A percentile compares a stretch with the other conserved stretches of the same genome.
phyloP scores from a whole-genome alignment of 1,140 invertebrate genomes.

The Coelopa frigida region DNA sequence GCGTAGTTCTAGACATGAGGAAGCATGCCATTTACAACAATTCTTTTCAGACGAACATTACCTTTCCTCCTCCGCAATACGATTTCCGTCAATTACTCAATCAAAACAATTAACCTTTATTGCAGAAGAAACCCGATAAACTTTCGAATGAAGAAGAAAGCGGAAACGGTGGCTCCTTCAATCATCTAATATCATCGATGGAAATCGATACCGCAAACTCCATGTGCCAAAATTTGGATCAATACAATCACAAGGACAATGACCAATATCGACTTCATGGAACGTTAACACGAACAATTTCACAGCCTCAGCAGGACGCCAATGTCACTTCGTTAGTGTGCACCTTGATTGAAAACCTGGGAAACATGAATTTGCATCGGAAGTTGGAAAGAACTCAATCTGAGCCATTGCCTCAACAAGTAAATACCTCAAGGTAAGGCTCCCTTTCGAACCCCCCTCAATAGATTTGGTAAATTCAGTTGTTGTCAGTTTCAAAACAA shows the following conservation, averaged over 20 bases:
- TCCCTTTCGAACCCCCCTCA: background rate
- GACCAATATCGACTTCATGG: constrained; percentile 13
- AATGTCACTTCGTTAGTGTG: constrained; percentile 23
- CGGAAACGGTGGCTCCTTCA: background rate
- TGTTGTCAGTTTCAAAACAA: background rate
- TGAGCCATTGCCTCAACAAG: constrained; percentile 55
- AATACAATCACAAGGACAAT: background rate
- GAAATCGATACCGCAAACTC: too few species aligned
- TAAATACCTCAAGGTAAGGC: constrained; percentile 40
- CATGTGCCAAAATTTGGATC: constrained; percentile 6
- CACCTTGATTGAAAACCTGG: constrained; percentile 47
- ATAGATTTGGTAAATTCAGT: background rate
- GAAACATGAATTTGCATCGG: constrained; percentile 53
- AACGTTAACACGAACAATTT: constrained; percentile 17
- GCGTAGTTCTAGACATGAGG: too few species aligned
- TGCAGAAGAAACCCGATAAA: constrained; percentile 2
- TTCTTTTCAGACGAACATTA: too few species aligned
- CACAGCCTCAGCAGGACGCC: constrained; percentile 23
- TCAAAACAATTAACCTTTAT: background rate
- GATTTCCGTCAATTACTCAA: background rate
- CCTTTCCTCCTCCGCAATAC: background rate
- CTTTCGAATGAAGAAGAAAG: constrained; percentile 7
- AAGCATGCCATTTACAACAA: too few species aligned
- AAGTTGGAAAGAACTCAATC: constrained; percentile 75
- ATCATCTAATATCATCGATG: constrained; percentile 13